Evolutionary conservation across 2,888 invertebrate species (phyloP).

Genomic region (Scaptodrosophila latifasciaeformis): DNA sequence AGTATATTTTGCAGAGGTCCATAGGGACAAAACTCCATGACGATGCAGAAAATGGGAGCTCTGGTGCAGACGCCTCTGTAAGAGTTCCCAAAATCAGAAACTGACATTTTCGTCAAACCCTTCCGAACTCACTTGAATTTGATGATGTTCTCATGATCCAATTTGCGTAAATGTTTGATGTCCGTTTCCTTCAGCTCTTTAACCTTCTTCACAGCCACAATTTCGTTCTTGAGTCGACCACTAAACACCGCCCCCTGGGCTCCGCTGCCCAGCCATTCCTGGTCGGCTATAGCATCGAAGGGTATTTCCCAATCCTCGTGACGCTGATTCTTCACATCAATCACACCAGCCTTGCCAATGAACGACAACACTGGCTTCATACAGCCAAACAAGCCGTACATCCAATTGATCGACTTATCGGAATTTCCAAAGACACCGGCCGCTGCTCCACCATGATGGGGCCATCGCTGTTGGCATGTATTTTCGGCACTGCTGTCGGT

Average conservation of each 20-base stretch:
- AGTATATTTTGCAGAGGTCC: constrained; percentile 95
- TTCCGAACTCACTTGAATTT: constrained; percentile 76
- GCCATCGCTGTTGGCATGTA: constrained; percentile 76
- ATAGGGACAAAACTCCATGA: constrained; percentile 99
- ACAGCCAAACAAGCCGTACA: constrained; percentile 90
- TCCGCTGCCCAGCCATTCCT: constrained; percentile 94
- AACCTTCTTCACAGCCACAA: constrained; percentile 97
- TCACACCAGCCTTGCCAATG: constrained; percentile 85
- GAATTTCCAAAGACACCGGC: constrained; percentile 73
- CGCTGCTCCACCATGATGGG: constrained; percentile 69
- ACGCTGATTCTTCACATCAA: constrained; percentile 79
- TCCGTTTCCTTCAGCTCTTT: constrained; percentile 94
- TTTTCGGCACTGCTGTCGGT: constrained; percentile 75
- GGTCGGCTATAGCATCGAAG: constrained; percentile 90
- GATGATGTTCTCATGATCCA: constrained; percentile 97
- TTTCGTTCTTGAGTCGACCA: constrained; percentile 86
- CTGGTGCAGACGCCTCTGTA: constrained; percentile 93
- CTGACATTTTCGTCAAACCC: too few species aligned
- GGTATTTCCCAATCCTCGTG: constrained; percentile 95
- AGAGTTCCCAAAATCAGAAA: constrained; percentile 26
- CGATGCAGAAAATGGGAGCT: constrained; percentile 92
- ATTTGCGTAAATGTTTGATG: constrained; percentile 90
- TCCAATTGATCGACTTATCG: constrained; percentile 81
- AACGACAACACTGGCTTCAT: constrained; percentile 91
- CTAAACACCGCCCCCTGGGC: constrained; percentile 97